These are phyloP conservation scores for Poeciliopsis paucimaculata DNA, from an alignment of 2,797 vertebrate species.

Conservation along the genomic window DNA sequence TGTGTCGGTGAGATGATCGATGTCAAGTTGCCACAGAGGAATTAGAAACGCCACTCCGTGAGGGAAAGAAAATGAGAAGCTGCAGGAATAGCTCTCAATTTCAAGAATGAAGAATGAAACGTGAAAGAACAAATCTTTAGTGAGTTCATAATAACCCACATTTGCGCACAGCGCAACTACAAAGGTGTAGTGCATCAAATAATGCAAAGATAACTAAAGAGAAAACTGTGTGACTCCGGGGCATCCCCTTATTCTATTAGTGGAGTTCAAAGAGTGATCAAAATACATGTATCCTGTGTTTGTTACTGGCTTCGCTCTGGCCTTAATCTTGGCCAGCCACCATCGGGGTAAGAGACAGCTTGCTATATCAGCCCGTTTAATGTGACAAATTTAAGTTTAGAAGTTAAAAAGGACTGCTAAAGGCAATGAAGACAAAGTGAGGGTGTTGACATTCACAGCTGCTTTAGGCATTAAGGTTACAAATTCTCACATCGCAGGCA, in stretches of 20 bases:
- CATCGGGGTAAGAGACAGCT: neutral
- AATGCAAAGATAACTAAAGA: neutral
- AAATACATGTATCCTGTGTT: neutral
- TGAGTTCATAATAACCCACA: neutral
- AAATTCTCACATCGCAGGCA: neutral
- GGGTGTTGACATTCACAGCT: slow-evolving; percentile 3
- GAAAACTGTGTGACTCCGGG: neutral
- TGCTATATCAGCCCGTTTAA: neutral
- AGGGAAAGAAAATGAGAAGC: neutral
- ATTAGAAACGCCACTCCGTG: too few relatives aligned
- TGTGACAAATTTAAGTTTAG: neutral
- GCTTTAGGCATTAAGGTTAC: slow-evolving; percentile 2
- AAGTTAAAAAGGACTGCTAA: neutral
- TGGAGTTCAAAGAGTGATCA: neutral
- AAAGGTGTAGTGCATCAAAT: neutral
- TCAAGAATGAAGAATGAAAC: neutral
- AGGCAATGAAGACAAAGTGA: neutral
- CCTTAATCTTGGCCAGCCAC: neutral
- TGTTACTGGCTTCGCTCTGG: neutral
- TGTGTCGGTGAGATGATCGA: neutral
- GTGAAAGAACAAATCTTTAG: neutral
- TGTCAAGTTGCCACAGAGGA: neutral
- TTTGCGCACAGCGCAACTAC: neutral
- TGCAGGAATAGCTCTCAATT: neutral
- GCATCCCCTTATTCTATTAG: neutral